Evolutionary conservation across 1,140 invertebrate genomes (phyloP).

Genomic region (Drosophila bocqueti): DNA sequence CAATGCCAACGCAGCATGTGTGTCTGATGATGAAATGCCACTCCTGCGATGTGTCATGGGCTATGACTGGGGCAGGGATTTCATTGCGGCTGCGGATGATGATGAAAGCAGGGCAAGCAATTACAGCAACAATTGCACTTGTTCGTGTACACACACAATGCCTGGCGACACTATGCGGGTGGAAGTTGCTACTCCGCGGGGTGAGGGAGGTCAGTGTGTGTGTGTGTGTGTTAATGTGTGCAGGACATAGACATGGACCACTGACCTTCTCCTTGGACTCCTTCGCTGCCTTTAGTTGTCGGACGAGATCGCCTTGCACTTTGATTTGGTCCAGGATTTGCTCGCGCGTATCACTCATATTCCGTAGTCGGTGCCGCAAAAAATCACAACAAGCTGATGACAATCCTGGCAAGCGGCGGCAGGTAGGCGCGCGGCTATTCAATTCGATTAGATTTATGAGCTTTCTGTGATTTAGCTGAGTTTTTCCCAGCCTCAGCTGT

Average conservation of each 20-base stretch:
- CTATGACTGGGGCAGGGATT: background rate
- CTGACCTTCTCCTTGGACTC: slow-evolving; percentile 90
- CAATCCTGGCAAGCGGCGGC: slow-evolving; percentile 26
- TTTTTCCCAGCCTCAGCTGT: slow-evolving; percentile 25
- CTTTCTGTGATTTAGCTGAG: background rate
- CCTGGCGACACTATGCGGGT: slow-evolving; percentile 8
- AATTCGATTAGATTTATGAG: slow-evolving; percentile 4
- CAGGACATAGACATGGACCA: slow-evolving; percentile 13
- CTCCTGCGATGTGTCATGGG: slow-evolving; percentile 10
- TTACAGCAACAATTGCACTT: slow-evolving; percentile 47
- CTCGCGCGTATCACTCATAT: slow-evolving; percentile 86
- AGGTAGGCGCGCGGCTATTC: slow-evolving; percentile 20
- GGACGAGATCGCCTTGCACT: slow-evolving; percentile 92
- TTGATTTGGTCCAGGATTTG: slow-evolving; percentile 90
- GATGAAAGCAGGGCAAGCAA: slow-evolving; percentile 15
- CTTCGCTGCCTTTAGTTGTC: slow-evolving; percentile 92
- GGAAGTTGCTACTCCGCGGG: background rate
- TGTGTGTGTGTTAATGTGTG: background rate
- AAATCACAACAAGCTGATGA: slow-evolving; percentile 34
- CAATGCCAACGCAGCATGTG: slow-evolving; percentile 39
- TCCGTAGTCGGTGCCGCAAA: slow-evolving; percentile 43
- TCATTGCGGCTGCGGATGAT: background rate
- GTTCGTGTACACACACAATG: slow-evolving; percentile 50
- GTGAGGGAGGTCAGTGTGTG: background rate
- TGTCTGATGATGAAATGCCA: slow-evolving; percentile 36